A percentile compares a stretch with the other conserved stretches of the same genome.
Evolutionary conservation across 2,888 invertebrate genomes (phyloP).

Genomic region (Cosmia pyralina): DNA sequence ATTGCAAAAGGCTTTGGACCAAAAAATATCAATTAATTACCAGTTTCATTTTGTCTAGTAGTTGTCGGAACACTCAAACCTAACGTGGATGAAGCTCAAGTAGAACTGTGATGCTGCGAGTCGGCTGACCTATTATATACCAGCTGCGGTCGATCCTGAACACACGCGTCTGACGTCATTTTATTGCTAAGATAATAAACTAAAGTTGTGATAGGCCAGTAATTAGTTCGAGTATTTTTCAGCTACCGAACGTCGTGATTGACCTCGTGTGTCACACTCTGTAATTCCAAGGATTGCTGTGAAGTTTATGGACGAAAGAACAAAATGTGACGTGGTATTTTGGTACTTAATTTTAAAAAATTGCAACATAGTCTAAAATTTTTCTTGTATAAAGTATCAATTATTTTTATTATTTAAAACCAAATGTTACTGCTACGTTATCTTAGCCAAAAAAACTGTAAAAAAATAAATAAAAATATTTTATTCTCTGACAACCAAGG

Average conservation of each 20-base stretch:
- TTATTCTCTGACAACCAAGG: no score
- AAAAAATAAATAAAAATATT: no score
- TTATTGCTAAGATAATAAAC: conserved; percentile 74
- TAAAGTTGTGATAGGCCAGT: conserved; percentile 75
- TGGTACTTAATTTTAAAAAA: background rate
- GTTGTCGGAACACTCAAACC: conserved; percentile 51
- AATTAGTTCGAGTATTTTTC: conserved; percentile 78
- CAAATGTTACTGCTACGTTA: background rate
- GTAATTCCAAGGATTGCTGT: conserved; percentile 74
- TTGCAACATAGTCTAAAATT: background rate
- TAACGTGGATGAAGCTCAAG: conserved; percentile 70
- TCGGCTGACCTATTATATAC: conserved; percentile 85
- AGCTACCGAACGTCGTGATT: conserved; percentile 70
- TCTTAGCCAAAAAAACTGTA: background rate
- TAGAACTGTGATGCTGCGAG: conserved; percentile 74
- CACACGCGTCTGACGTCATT: conserved; percentile 82
- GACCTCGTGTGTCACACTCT: conserved; percentile 82
- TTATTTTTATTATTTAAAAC: background rate
- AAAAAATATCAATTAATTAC: conserved; percentile 72
- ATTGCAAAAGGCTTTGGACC: background rate
- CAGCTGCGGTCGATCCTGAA: conserved; percentile 78
- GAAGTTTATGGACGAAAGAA: background rate
- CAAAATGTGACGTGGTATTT: background rate
- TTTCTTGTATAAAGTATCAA: background rate
- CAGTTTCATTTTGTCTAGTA: conserved; percentile 83